Evolutionary conservation across 92 coral and sea anemone species (phyloP).

Genomic region (Phenganax stokvisi): DNA sequence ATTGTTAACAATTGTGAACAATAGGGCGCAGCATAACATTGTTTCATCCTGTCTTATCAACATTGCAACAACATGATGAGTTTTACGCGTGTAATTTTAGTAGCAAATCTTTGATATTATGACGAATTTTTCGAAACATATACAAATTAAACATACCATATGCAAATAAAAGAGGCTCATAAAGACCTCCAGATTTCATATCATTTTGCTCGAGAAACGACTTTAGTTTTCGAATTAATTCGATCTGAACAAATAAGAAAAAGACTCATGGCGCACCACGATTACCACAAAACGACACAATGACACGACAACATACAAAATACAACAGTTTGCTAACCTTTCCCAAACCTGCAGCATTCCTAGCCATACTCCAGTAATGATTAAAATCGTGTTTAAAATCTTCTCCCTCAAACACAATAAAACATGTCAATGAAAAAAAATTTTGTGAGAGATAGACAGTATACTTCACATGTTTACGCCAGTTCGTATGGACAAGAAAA

Average conservation of each 20-base stretch:
- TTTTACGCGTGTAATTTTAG: too few relatives aligned
- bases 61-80: too few relatives aligned
- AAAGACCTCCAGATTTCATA: conserved; percentile 13
- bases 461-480: too few relatives aligned
- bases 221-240: conserved; percentile 21
- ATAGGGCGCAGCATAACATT: too few relatives aligned
- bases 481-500: too few relatives aligned
- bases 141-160: conserved; percentile 5
- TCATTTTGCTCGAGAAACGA: conserved; percentile 15
- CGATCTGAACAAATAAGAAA: not conserved
- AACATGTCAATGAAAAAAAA: too few relatives aligned
- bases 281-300: not conserved
- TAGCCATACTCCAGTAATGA: conserved; percentile 22
- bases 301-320: not conserved
- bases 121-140: not conserved
- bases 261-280: not conserved
- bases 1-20: too few relatives aligned
- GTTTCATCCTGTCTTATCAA: too few relatives aligned
- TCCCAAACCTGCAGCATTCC: conserved; percentile 36
- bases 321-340: conserved; percentile 3
- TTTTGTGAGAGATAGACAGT: too few relatives aligned
- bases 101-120: not conserved
- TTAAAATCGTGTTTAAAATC: conserved; percentile 25
- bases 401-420: conserved; percentile 6
- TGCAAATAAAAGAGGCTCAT: conserved; percentile 32